Base-by-base conservation (phyloP, 2,113 vertebrate genomes). In the Spea multiplicata region DNA sequence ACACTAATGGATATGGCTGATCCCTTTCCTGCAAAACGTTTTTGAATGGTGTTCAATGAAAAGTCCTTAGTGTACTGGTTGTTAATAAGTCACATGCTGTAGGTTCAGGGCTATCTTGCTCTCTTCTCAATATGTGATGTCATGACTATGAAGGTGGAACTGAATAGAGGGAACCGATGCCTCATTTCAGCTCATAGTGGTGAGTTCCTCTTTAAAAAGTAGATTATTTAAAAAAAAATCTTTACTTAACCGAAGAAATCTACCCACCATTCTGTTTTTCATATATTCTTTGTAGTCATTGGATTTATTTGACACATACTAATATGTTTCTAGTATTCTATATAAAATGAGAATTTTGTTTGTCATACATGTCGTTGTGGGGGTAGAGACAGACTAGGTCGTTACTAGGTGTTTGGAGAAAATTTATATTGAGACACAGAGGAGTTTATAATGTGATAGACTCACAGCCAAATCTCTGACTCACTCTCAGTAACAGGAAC, bases 111-210 rank as follows among this genome's bases (percentile, higher is more conserved):
- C 70, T 70, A 79, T 62, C 76, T 66, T 53, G 61, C 50, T 61
- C 66, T 72, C 48, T 55, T 44, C 47, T 79, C 16, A 69, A 13
- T n/a, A 10, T 66, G 76, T 44, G 70, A 61, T 72, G 44, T 48
- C 17, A 53, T 72, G n/a, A 66, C 48, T 73, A 4, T 66, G 17
- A 66, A 66, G 62, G 17, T 66, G 49, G 57, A 73, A 79, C 69
- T 79, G 69, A 66, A 78, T 72, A 72, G 59, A 62, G 76, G 68
- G 72, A 78, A 65, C 44, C 45, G 8, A 30, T 55, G 46, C 61
- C 61, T 64, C 69, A 72, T 3, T 44, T 72, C 13, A 46, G 47
- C 69, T 9, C 48, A 66, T 17, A 78, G 47, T 64, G 49, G 30
- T 4, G 50, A 66, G 9, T 78, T 78, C 61, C 61, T 72, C 48